Base-by-base conservation (phyloP, 1,140 invertebrate species). In the Antheraea pernyi region DNA sequence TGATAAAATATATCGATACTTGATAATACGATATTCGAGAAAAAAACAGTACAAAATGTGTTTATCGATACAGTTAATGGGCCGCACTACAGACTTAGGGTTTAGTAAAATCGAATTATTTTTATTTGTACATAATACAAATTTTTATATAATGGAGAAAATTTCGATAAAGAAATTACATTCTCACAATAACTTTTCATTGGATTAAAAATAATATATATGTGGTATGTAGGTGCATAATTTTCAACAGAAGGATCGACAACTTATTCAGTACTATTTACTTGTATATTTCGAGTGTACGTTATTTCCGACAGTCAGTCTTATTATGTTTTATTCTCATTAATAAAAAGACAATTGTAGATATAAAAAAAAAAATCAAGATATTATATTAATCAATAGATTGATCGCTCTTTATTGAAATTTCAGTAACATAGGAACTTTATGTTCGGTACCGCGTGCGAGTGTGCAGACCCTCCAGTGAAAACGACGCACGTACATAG, bases 61-160 rank as follows among this genome's bases (percentile, higher is more conserved):
- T 16, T 53, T 22, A 53, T 48, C 64, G 64, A 65, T 65, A 46
- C 16, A 16, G 46, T 53, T 42, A 53, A 53, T 13, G 13, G 46
- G 11, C 46, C 46, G 46, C 46, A 53, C 46, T 53, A 53, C 1
- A 6, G 46, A 53, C 16, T 53, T 53, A 53, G 46, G 9, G 11
- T 53, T 11, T 16, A 53, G 6, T 13, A 53, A 6, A 2, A 53
- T 53, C 46, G 46, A 11, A 16, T 13, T 8, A 42, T 11, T 10
- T 3, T 16, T 16, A 53, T 53, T 16, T 16, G 5, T 13, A 16
- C 39, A 42, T 11, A 3, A 42, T 42, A 53, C 46, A 53, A 13
- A n/a, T 6, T 16, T 6, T 16, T 7, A 16, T 2, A 53, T 13
- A 53, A 2, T 13, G 16, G 9, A 53, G 13, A 53, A 53, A 53